phyloP scores from a whole-genome alignment of 2,113 vertebrate genomes.

The Rhombomys opimus region DNA sequence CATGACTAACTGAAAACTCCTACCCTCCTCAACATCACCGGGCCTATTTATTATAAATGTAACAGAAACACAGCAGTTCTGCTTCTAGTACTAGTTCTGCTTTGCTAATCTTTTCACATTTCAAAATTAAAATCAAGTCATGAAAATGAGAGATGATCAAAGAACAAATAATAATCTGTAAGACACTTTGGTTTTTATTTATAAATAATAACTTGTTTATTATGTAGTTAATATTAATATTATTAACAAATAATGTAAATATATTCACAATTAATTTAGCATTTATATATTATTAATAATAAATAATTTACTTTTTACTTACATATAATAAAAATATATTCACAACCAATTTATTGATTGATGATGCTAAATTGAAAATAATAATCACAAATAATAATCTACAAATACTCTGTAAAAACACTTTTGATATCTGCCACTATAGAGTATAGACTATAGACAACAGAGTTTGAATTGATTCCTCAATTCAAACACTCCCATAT shows the following conservation, averaged over 20 bases:
- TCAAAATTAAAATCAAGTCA: constrained; percentile 19
- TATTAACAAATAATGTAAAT: too few relatives aligned
- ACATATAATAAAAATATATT: neutral
- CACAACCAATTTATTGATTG: neutral
- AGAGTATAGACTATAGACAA: neutral
- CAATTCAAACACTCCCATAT: neutral
- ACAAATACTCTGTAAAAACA: neutral
- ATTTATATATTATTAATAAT: too few relatives aligned
- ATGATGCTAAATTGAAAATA: neutral
- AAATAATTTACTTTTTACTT: too few relatives aligned
- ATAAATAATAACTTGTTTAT: too few relatives aligned
- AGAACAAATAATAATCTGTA: neutral
- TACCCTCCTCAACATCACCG: neutral
- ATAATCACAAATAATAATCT: neutral
- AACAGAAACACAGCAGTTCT: neutral
- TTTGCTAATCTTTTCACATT: neutral
- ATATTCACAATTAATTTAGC: too few relatives aligned
- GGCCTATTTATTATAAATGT: neutral
- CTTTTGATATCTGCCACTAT: neutral
- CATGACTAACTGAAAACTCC: neutral
- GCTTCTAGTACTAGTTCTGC: neutral
- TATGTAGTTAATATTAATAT: too few relatives aligned
- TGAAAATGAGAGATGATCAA: neutral
- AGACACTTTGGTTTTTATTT: neutral
- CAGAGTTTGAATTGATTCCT: neutral